phyloP scores from a whole-genome alignment of 2,113 vertebrate genomes.

The Sprattus sprattus region DNA sequence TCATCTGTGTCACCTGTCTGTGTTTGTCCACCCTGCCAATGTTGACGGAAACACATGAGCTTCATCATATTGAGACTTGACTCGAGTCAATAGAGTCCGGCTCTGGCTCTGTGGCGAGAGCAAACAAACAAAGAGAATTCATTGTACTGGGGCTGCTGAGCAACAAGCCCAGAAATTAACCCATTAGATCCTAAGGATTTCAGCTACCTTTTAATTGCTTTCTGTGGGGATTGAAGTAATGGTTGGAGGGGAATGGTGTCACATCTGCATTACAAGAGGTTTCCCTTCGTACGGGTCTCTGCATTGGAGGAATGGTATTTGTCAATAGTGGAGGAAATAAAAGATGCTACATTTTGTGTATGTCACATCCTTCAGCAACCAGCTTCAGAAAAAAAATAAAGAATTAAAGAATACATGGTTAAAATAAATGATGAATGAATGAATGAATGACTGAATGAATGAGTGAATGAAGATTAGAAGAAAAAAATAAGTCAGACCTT shows the following conservation, averaged over 20 bases:
- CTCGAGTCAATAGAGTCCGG: slow-evolving; percentile 56
- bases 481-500: not conserved
- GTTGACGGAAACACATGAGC: slow-evolving; percentile 43
- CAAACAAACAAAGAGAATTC: slow-evolving; percentile 63
- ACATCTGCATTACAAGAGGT: slow-evolving; percentile 51
- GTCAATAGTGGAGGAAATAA: slow-evolving; percentile 40
- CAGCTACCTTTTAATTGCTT: slow-evolving; percentile 67
- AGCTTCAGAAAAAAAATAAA: slow-evolving; percentile 7
- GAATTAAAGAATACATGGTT: not conserved
- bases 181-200: slow-evolving; percentile 56
- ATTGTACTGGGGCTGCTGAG: slow-evolving; percentile 37
- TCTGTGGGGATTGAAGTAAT: slow-evolving; percentile 59
- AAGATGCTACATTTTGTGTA: slow-evolving; percentile 28
- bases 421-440: slow-evolving; percentile 21
- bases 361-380: not conserved
- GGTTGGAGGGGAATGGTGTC: slow-evolving; percentile 56
- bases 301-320: slow-evolving; percentile 43
- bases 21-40: slow-evolving; percentile 21
- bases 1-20: slow-evolving; percentile 18
- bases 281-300: slow-evolving; percentile 18
- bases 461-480: not conserved
- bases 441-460: not conserved
- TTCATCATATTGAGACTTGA: slow-evolving; percentile 53
- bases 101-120: slow-evolving; percentile 53
- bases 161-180: slow-evolving; percentile 63